Evolutionary conservation across 2,888 invertebrate species (phyloP).

Genomic region (Phania funesta): DNA sequence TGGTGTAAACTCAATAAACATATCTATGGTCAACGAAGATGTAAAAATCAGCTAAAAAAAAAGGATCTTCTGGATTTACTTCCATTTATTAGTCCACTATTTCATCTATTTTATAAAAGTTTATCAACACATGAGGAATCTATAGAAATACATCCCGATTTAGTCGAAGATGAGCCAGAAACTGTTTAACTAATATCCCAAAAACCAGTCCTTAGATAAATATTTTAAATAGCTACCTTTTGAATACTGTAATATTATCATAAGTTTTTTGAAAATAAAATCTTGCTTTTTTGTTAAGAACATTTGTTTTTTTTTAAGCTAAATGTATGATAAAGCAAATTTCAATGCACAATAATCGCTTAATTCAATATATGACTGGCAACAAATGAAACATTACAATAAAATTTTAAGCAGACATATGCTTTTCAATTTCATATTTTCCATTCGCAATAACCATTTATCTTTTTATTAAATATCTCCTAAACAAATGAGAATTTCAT

Average conservation of each 20-base stretch:
- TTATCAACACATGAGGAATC: conserved; percentile 20
- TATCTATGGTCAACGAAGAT: no score
- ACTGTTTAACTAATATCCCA: neutral
- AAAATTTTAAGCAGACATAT: conserved; percentile 10
- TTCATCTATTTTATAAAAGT: no score
- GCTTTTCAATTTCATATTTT: conserved; percentile 20
- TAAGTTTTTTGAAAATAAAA: neutral
- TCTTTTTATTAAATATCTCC: conserved; percentile 4
- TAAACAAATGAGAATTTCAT: conserved; percentile 1
- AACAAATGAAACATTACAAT: conserved; percentile 18
- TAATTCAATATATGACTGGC: conserved; percentile 18
- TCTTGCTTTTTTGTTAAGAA: conserved; percentile 1
- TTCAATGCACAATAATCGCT: neutral
- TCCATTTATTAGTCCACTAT: no score
- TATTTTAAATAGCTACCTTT: no score
- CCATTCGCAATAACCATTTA: neutral
- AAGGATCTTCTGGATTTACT: no score
- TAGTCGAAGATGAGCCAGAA: no score
- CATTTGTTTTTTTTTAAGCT: neutral
- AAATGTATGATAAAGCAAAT: no score
- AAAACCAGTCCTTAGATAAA: neutral
- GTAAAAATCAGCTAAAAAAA: no score
- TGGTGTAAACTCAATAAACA: no score
- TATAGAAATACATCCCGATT: neutral
- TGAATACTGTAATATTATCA: neutral